Conservation (phyloP, 2,113 vertebrate species). For the Sturnira hondurensis region DNA sequence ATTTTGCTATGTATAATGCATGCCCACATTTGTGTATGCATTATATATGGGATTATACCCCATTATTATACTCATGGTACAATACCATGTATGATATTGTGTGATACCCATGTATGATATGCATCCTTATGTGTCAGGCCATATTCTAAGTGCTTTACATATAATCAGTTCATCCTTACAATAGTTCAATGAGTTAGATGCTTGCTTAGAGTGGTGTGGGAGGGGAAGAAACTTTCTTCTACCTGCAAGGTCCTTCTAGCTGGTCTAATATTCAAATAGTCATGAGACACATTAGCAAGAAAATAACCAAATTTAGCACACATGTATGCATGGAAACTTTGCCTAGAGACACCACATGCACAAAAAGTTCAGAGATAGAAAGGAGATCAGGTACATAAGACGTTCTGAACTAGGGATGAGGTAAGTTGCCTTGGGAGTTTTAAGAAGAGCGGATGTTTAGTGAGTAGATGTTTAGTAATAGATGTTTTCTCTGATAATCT, state of each 20-base stretch:
- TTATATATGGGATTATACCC: too few relatives aligned
- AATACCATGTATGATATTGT: too few relatives aligned
- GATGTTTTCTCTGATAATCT: neutral
- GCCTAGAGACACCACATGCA: neutral
- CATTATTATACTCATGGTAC: too few relatives aligned
- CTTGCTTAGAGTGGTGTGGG: neutral
- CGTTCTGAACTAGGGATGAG: neutral
- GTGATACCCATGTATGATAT: too few relatives aligned
- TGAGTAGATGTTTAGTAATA: neutral
- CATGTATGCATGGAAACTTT: neutral
- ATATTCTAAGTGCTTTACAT: neutral
- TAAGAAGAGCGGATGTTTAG: neutral
- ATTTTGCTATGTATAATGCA: too few relatives aligned
- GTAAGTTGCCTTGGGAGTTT: neutral
- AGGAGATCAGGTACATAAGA: neutral
- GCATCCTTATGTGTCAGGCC: neutral
- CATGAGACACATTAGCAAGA: neutral
- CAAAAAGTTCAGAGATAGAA: neutral
- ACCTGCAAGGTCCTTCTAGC: neutral
- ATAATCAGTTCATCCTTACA: neutral
- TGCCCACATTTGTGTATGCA: too few relatives aligned
- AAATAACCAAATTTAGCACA: neutral
- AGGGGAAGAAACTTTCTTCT: neutral
- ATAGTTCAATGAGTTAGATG: neutral
- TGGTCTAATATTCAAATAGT: neutral